A percentile compares a stretch with the other conserved stretches of the same genome.
Evolutionary conservation across 1,140 invertebrate species (phyloP).

Genomic region (Caenorhabditis latens): DNA sequence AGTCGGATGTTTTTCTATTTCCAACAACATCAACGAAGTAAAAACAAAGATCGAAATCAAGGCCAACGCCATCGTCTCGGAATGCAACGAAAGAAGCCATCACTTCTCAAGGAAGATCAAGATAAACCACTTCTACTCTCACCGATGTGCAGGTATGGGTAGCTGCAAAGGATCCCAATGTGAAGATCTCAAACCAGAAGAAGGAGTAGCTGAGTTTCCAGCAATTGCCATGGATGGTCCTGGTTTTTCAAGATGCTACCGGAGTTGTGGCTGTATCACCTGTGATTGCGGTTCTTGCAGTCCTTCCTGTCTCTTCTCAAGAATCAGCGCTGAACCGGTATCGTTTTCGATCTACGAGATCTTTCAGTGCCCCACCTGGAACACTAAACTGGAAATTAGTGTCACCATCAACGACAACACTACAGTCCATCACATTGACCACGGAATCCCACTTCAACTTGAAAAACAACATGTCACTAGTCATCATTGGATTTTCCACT

Average conservation of each 20-base stretch:
- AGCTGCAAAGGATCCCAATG: not conserved
- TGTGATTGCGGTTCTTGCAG: not conserved
- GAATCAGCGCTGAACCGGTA: not conserved
- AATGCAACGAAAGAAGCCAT: constrained; percentile 2
- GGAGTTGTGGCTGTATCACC: not conserved
- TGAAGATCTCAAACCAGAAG: not conserved
- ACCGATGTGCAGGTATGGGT: not conserved
- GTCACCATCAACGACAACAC: not conserved
- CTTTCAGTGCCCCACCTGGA: too few relatives aligned
- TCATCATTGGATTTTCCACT: not conserved
- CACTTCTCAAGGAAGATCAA: not conserved
- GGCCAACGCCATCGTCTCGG: not conserved
- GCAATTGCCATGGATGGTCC: not conserved
- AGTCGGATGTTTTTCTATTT: too few relatives aligned
- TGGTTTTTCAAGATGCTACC: not conserved
- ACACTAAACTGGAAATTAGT: too few relatives aligned
- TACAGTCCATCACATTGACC: not conserved
- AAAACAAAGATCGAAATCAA: not conserved
- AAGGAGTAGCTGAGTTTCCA: not conserved
- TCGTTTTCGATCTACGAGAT: too few relatives aligned
- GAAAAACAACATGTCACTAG: not conserved
- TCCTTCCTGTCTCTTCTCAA: not conserved
- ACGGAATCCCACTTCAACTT: not conserved
- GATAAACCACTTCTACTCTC: not conserved
- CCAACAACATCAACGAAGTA: not conserved